phyloP scores from a whole-genome alignment of 2,113 vertebrate species.

The Microtus richardsoni region DNA sequence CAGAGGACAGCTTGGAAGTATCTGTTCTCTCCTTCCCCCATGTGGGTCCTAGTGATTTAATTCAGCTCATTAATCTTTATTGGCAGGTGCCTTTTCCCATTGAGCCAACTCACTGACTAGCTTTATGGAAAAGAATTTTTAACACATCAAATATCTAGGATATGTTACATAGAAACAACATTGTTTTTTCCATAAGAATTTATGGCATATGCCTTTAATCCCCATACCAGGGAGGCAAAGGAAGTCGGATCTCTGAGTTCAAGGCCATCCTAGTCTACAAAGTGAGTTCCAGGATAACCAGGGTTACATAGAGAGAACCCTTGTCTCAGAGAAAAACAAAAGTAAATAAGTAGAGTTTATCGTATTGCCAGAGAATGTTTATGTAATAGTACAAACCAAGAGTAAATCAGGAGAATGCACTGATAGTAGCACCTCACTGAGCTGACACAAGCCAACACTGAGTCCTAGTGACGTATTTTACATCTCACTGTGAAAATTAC shows the following conservation, averaged over 20 bases:
- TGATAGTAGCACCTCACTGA: background rate
- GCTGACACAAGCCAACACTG: background rate
- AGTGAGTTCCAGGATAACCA: background rate
- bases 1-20: background rate
- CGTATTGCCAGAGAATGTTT: background rate
- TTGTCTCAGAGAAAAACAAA: background rate
- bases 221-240: background rate
- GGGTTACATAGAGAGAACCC: background rate
- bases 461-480: background rate
- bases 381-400: background rate
- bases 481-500: background rate
- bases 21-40: background rate
- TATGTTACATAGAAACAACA: background rate
- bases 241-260: background rate
- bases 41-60: background rate
- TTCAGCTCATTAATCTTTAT: background rate
- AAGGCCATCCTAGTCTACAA: background rate
- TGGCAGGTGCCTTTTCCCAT: background rate
- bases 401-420: background rate
- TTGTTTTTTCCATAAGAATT: background rate
- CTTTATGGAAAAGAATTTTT: background rate
- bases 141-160: constrained; percentile 6
- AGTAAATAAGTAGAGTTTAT: background rate
- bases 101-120: background rate
- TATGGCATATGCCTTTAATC: background rate